These are phyloP conservation scores for Myotis lucifugus DNA, from an alignment of 2,113 vertebrate species.

Conservation along the genomic window DNA sequence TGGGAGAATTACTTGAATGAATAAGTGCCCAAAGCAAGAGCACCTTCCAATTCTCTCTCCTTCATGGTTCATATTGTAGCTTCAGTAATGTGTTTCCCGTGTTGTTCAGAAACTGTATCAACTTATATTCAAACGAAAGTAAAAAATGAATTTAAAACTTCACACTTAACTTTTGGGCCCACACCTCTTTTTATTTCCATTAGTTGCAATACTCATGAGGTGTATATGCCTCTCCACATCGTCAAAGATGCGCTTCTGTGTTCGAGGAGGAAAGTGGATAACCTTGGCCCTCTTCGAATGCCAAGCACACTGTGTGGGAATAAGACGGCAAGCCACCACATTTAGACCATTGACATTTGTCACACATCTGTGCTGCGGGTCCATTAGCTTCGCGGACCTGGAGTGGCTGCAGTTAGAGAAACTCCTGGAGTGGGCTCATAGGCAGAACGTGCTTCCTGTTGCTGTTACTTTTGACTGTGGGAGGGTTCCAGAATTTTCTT, in stretches of 20 bases:
- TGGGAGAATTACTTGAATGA: not conserved
- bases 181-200: not conserved
- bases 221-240: not conserved
- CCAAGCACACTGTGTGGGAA: not conserved
- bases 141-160: constrained; percentile 31
- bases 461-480: not conserved
- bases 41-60: not conserved
- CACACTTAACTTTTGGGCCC: not conserved
- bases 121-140: constrained; percentile 19
- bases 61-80: not conserved
- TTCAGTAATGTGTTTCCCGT: not conserved
- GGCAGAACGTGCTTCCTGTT: not conserved
- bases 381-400: not conserved
- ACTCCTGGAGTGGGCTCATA: not conserved
- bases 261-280: not conserved
- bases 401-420: not conserved
- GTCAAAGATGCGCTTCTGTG: not conserved
- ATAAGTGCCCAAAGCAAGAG: not conserved
- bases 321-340: not conserved
- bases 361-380: not conserved
- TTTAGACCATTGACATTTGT: not conserved
- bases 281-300: not conserved
- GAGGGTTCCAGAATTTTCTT: constrained; percentile 43
- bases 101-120: not conserved
- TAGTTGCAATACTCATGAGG: not conserved